phyloP scores from a whole-genome alignment of 2,797 vertebrate genomes.

The Sebastes cheni region DNA sequence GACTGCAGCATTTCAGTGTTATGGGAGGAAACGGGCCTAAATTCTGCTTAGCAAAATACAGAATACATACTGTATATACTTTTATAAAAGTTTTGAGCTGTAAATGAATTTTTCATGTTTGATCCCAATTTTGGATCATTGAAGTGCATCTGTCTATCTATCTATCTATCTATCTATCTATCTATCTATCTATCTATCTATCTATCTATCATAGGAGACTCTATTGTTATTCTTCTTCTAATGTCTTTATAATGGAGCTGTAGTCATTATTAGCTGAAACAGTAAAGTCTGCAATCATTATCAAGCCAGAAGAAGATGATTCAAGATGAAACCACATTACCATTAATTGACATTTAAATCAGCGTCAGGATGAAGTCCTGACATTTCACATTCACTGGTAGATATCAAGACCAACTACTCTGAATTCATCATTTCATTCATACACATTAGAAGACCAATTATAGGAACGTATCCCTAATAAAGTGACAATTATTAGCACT shows the following conservation, averaged over 20 bases:
- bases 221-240: background rate
- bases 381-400: slow-evolving; percentile 12
- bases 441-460: slow-evolving; percentile 8
- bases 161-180: no score
- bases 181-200: no score
- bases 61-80: background rate
- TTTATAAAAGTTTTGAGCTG: background rate
- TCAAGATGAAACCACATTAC: slow-evolving; percentile 7
- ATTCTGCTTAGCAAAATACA: background rate
- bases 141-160: no score
- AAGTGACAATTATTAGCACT: background rate
- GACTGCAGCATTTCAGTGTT: background rate
- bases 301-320: background rate
- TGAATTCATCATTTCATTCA: slow-evolving; percentile 9
- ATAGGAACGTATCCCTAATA: background rate
- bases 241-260: background rate
- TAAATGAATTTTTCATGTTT: background rate
- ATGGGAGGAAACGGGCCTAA: background rate
- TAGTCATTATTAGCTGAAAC: background rate
- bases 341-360: slow-evolving; percentile 9
- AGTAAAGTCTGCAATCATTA: background rate
- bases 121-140: no score
- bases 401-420: background rate
- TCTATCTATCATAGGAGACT: background rate
- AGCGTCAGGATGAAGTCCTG: background rate